Conservation (phyloP, 2,888 invertebrate genomes). For the Cistogaster globosa region DNA sequence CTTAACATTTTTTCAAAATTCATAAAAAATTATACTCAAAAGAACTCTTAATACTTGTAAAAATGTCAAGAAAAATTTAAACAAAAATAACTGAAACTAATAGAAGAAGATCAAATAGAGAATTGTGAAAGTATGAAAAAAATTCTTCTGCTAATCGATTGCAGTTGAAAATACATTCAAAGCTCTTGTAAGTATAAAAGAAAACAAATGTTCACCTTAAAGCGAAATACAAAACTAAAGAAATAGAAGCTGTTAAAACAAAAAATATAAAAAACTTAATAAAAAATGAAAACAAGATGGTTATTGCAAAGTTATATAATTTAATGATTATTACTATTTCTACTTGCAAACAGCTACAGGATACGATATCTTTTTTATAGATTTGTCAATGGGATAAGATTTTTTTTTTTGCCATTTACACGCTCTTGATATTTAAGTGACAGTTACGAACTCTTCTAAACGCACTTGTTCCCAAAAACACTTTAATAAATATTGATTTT, state of each 20-base stretch:
- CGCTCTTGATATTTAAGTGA: conserved; percentile 29
- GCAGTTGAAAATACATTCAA: conserved; percentile 8
- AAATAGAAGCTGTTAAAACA: not conserved
- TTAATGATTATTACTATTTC: conserved; percentile 44
- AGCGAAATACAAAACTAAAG: not conserved
- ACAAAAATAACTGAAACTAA: not conserved
- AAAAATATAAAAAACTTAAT: not conserved
- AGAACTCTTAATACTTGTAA: conserved; percentile 21
- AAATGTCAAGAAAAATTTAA: conserved; percentile 2
- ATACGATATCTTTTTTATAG: not conserved
- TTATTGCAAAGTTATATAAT: conserved; percentile 47
- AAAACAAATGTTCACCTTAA: conserved; percentile 1
- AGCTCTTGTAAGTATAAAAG: not conserved
- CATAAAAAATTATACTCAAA: not conserved
- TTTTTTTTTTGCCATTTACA: conserved; percentile 38
- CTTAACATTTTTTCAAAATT: not conserved
- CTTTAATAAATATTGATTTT: not conserved
- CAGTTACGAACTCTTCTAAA: conserved; percentile 26
- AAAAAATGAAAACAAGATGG: conserved; percentile 3
- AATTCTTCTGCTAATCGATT: not conserved
- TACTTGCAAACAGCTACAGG: not conserved
- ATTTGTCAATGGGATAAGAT: conserved; percentile 40
- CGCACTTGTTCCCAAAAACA: not conserved
- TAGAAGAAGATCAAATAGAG: not conserved
- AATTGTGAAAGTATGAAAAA: not conserved